These are phyloP conservation scores for Bombyx mandarina DNA, from an alignment of 1,140 invertebrate genomes.

Conservation along the genomic window DNA sequence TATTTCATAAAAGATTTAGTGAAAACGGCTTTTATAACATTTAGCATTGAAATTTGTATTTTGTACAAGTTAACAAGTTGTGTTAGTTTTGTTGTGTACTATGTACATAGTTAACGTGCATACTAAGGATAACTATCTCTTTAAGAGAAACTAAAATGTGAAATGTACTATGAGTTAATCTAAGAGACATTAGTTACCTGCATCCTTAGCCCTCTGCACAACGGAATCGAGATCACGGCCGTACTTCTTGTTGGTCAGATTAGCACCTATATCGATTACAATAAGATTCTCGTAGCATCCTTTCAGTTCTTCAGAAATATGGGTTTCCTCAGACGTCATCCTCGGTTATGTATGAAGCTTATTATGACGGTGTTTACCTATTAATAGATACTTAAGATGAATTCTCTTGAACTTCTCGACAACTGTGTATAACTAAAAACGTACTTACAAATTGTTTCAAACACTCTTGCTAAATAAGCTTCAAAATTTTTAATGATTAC, in stretches of 20 bases:
- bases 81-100: too few species aligned
- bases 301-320: slow-evolving; percentile 60
- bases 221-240: slow-evolving; percentile 93
- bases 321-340: slow-evolving; percentile 67
- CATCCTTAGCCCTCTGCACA: slow-evolving; percentile 91
- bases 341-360: slow-evolving; percentile 62
- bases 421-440: slow-evolving; percentile 5
- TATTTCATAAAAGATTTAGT: too few species aligned
- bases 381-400: slow-evolving; percentile 12
- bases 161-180: too few species aligned
- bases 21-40: too few species aligned
- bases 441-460: slow-evolving; percentile 65
- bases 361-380: slow-evolving; percentile 62
- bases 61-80: too few species aligned
- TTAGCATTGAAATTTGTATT: too few species aligned
- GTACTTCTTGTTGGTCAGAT: slow-evolving; percentile 96
- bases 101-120: too few species aligned
- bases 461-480: slow-evolving; percentile 68
- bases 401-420: neutral
- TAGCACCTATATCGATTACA: slow-evolving; percentile 93
- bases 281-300: slow-evolving; percentile 88
- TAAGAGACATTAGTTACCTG: slow-evolving; percentile 73
- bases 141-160: too few species aligned
- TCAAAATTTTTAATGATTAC: slow-evolving; percentile 56
- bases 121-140: too few species aligned